phyloP scores from a whole-genome alignment of 1,140 invertebrate species.

The Platyscapa corneri region DNA sequence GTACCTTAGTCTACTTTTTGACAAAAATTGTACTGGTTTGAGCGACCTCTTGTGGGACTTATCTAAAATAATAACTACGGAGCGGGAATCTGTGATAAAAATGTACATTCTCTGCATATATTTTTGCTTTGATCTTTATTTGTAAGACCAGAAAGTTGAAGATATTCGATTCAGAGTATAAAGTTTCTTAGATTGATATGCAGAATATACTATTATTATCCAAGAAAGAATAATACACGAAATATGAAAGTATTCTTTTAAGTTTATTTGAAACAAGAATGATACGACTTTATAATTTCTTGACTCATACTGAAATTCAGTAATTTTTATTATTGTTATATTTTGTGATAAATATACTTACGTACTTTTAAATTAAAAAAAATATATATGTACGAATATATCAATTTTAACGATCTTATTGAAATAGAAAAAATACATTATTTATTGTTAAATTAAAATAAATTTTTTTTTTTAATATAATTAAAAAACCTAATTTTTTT shows the following conservation, averaged over 20 bases:
- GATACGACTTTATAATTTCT: neutral
- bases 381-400: too few species aligned
- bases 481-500: too few species aligned
- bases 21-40: slow-evolving; percentile 13
- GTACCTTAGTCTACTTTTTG: neutral
- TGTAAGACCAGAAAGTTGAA: neutral
- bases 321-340: neutral
- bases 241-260: neutral
- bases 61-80: neutral
- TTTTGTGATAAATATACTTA: neutral
- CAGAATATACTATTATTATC: neutral
- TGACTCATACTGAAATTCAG: neutral
- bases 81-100: neutral
- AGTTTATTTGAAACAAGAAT: neutral
- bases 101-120: neutral
- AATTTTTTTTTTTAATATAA: too few species aligned
- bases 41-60: neutral
- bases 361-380: too few species aligned
- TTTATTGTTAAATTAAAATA: too few species aligned
- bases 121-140: neutral
- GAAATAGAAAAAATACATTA: too few species aligned
- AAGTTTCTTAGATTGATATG: neutral
- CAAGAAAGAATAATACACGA: neutral
- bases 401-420: too few species aligned
- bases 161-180: neutral